Percentiles rank a stretch among this genome's conserved stretches.
Evolutionary conservation across 2,113 vertebrate species (phyloP).

Genomic region (Tachysurus vachellii): DNA sequence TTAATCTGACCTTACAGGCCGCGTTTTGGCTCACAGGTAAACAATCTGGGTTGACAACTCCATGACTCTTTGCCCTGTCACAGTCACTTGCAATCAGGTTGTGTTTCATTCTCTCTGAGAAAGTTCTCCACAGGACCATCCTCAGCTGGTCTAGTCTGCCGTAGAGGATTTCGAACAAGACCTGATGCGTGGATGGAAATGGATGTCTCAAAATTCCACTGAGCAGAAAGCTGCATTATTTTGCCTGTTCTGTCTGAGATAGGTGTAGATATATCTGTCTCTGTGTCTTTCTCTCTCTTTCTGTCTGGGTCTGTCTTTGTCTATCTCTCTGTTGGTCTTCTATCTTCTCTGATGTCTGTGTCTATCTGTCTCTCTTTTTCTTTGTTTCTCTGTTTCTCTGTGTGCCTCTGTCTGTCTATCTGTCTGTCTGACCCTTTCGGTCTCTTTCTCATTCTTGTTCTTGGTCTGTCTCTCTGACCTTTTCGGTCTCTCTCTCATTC

Average conservation of each 20-base stretch:
- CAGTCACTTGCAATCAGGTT: background rate
- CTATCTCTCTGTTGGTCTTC: background rate
- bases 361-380: background rate
- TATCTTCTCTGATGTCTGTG: background rate
- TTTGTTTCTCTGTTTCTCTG: background rate
- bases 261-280: background rate
- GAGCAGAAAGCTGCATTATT: constrained; percentile 30
- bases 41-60: constrained; percentile 28
- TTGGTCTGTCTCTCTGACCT: background rate
- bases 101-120: constrained; percentile 23
- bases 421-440: background rate
- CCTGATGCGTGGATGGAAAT: constrained; percentile 13
- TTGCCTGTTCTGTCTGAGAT: background rate
- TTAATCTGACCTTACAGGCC: background rate
- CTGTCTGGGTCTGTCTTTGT: background rate
- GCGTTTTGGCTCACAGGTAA: background rate
- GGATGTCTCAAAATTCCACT: constrained; percentile 31
- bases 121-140: constrained; percentile 38
- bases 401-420: background rate
- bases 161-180: constrained; percentile 34
- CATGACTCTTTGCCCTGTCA: background rate
- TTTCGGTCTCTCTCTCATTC: background rate
- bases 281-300: background rate
- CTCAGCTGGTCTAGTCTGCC: constrained; percentile 37
- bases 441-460: background rate